Base-by-base conservation (phyloP, 2,113 vertebrate species). In the Hypocryptadius cinnamomeus region DNA sequence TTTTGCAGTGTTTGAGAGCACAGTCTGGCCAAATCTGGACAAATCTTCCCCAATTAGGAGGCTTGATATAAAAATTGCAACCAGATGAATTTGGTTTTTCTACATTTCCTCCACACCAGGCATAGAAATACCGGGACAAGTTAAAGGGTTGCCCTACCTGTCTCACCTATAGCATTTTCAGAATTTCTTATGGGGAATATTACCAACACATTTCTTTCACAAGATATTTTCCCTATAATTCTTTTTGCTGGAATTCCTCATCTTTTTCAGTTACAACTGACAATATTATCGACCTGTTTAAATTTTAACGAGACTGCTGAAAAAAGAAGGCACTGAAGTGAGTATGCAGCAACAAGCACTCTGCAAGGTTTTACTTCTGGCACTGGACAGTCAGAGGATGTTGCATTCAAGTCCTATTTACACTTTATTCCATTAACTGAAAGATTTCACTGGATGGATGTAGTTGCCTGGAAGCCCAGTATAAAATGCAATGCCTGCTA, bases 31-130 rank as follows among this genome's bases (percentile, higher is more conserved):
- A 73, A 80, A 48, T 60, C 33, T 20, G 14, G 22, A 35, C 21
- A 61, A 47, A 8, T 45, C 45, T 72, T 66, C 13, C 33, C 39
- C 37, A 51, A 0, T 3, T 31, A 74, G 7, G 25, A 83, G 15
- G 15, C 11, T 27, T 51, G 14, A 65, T 15, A 53, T 15, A 76
- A 85, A 54, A 94, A n/a, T 10, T 44, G 9, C 35, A 76, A 51
- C 18, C 12, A 42, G 11, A 21, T 39, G 8, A 16, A 35, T 40
- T 51, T 13, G 25, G 1, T 71, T 47, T 80, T 78, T 65, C 30
- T 25, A 45, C 6, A 10, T 35, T 37, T 10, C 18, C 8, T 3
- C 5, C 3, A 16, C 10, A 5, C 3, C 10, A 51, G 18, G 3
- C 19, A 79, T 1, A 56, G 40, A 82, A 89, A 82, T 51, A 72